phyloP scores from a whole-genome alignment of 2,888 invertebrate species.

The Cepaea hortensis region DNA sequence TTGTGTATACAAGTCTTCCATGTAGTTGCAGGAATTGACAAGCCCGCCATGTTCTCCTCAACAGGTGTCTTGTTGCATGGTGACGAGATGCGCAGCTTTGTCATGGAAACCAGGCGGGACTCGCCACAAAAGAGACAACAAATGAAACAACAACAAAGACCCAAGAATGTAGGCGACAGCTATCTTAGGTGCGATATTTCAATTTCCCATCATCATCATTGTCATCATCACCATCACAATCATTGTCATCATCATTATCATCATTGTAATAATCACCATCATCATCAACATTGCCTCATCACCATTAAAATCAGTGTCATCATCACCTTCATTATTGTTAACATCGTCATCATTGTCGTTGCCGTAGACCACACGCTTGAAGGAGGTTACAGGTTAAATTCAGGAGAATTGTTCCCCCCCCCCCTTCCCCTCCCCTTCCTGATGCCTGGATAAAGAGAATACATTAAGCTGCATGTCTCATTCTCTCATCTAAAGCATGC shows the following conservation, averaged over 20 bases:
- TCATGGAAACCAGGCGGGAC: conserved; percentile 20
- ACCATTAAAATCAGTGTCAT: neutral
- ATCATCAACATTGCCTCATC: too few relatives aligned
- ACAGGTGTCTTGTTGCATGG: conserved; percentile 61
- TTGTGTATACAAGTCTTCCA: too few relatives aligned
- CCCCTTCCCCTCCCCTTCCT: too few relatives aligned
- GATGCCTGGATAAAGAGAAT: too few relatives aligned
- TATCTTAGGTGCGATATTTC: conserved; percentile 10
- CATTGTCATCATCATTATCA: neutral
- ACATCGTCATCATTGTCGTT: neutral
- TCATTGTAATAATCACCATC: neutral
- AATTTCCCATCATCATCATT: neutral
- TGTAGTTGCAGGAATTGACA: too few relatives aligned
- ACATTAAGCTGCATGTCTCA: too few relatives aligned
- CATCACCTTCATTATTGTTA: neutral
- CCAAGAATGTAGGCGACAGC: conserved; percentile 2
- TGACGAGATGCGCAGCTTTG: conserved; percentile 55
- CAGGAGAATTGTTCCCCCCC: too few relatives aligned
- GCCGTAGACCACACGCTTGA: neutral
- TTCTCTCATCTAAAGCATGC: too few relatives aligned
- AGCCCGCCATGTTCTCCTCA: conserved; percentile 9
- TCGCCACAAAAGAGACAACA: conserved; percentile 2
- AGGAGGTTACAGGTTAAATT: too few relatives aligned
- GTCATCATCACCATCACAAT: neutral
- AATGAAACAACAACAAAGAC: neutral